Evolutionary conservation across 2,888 invertebrate species (phyloP).

Genomic region (Arge pagana): DNA sequence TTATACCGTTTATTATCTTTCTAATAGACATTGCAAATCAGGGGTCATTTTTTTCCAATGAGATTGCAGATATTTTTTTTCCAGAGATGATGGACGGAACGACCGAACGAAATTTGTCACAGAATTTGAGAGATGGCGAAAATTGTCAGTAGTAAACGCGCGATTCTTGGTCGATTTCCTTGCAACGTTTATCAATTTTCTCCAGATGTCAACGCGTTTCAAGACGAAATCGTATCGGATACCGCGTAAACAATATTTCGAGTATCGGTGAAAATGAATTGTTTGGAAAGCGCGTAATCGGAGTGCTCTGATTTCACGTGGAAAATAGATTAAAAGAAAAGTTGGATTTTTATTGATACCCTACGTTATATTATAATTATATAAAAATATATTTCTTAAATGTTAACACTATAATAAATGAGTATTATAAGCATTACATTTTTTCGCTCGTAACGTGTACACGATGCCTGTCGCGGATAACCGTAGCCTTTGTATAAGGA

Average conservation of each 20-base stretch:
- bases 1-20: constrained; percentile 6
- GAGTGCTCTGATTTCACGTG: constrained; percentile 13
- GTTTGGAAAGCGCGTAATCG: no score
- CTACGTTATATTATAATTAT: constrained; percentile 55
- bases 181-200: constrained; percentile 13
- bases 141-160: constrained; percentile 8
- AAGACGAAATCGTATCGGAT: no score
- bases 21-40: constrained; percentile 4
- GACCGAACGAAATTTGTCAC: constrained; percentile 20
- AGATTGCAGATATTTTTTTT: background rate
- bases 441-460: constrained; percentile 47
- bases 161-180: constrained; percentile 25
- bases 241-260: no score
- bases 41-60: background rate
- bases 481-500: constrained; percentile 54
- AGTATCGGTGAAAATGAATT: no score
- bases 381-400: constrained; percentile 59
- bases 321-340: constrained; percentile 1
- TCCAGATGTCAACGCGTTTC: no score
- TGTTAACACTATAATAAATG: constrained; percentile 59
- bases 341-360: constrained; percentile 49
- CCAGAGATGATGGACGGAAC: background rate
- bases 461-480: constrained; percentile 59
- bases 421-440: constrained; percentile 56
- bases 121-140: no score